phyloP scores from a whole-genome alignment of 2,797 vertebrate species.

The Parauchenoglanis ngamensis region DNA sequence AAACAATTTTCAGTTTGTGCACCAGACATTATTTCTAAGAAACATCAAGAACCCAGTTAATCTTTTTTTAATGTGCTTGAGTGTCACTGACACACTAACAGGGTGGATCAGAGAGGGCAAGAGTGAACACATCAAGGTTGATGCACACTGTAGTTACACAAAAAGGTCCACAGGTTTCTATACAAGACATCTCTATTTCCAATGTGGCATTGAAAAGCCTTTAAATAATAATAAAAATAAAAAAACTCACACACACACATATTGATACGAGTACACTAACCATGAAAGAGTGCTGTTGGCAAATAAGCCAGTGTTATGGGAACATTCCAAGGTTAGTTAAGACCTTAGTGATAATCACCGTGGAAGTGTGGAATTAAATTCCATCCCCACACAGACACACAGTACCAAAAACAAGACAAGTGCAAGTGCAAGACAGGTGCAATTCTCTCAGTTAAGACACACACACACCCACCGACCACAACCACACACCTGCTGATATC shows the following conservation, averaged over 20 bases:
- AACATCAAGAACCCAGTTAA: not conserved
- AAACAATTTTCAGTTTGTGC: not conserved
- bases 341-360: constrained; percentile 65
- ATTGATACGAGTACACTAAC: not conserved
- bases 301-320: constrained; percentile 65
- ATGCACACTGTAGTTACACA: not conserved
- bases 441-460: not conserved
- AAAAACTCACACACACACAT: not conserved
- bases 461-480: not conserved
- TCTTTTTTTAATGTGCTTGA: not conserved
- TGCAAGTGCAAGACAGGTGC: too few species aligned
- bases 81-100: not conserved
- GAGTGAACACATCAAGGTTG: not conserved
- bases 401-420: not conserved
- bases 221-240: not conserved
- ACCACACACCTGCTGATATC: not conserved
- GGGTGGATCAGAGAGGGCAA: not conserved
- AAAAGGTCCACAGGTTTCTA: not conserved
- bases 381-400: constrained; percentile 6
- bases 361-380: constrained; percentile 59
- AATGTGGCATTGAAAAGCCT: constrained; percentile 4
- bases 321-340: constrained; percentile 70
- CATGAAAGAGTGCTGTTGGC: constrained; percentile 30
- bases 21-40: not conserved
- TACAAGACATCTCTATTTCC: not conserved